Conservation (phyloP, 1,140 invertebrate species). For the Conus ventricosus region DNA sequence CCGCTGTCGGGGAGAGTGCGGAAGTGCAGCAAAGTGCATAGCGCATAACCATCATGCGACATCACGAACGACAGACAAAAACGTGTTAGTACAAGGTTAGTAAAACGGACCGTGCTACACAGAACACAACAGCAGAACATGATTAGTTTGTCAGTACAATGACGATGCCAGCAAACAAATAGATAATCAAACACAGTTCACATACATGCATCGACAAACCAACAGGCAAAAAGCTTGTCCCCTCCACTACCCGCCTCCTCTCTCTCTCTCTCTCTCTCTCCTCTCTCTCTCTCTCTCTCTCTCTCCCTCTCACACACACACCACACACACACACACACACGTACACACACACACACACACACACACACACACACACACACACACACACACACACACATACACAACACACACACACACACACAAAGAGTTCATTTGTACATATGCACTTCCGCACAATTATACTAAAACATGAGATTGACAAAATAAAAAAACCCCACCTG, state of each 20-base stretch:
- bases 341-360: not conserved
- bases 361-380: not conserved
- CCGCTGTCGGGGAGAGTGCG: too few species aligned
- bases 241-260: too few species aligned
- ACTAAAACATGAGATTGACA: too few species aligned
- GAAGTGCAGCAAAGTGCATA: not conserved
- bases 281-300: not conserved
- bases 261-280: too few species aligned
- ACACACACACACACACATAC: not conserved
- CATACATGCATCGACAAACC: conserved; percentile 2
- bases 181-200: not conserved
- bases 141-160: too few species aligned
- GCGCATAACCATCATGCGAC: conserved; percentile 1
- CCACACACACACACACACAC: not conserved
- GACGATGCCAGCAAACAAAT: too few species aligned
- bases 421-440: not conserved
- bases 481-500: too few species aligned
- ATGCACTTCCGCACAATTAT: too few species aligned
- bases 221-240: not conserved
- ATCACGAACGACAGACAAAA: not conserved
- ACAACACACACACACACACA: not conserved
- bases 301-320: not conserved
- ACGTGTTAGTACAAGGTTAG: not conserved
- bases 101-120: not conserved
- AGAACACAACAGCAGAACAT: not conserved